Base-by-base conservation (phyloP, 2,797 vertebrate species). In the Microctenopoma steveboyesi region DNA sequence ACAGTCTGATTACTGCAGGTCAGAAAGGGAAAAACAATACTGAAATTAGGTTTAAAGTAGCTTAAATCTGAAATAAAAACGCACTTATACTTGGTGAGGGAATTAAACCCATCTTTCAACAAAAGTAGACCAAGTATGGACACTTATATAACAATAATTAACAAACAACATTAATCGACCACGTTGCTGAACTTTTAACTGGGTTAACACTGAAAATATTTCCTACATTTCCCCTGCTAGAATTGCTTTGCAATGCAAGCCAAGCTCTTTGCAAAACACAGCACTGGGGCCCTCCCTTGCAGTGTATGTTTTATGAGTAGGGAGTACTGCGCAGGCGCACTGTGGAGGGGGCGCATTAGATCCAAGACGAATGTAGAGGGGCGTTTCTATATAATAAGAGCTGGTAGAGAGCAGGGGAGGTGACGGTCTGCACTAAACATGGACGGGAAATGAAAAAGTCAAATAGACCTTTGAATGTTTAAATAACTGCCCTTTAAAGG, bases 241-340 rank as follows among this genome's bases (percentile, higher is more conserved):
- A 10, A 18, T 7, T 27, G 37, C n/a, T 28, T 2, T 14, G 4
- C 8, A 7, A 48, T 15, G 16, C 25, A 33, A 7, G 30, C 5
- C 5, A 33, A 6, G 30, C 5, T 5, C 30, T 33, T 33, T 1
- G 7, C 30, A 33, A 33, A 33, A 33, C 5, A 33, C 30, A 10
- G 15, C 42, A 22, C 1, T 30, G 16, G 0, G 22, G 1, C 57
- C 54, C 42, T 40, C 61, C 59, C 30, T n/a, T 7, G 10, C 59
- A 9, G 28, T 22, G 39, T 0, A 9, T n/a, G 42, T 46, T 62
- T 58, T 39, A 30, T 16, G 30, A 16, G 16, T 6, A 12, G 40
- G 3, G 5, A 12, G 15, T 42, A 59, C 8, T 78, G 82, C 88
- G 84, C 85, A 85, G 15, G 0, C 86, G 73, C 78, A 70, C 13